These are phyloP conservation scores for Tricholauxania praeusta DNA, from an alignment of 2,888 invertebrate species.

Conservation along the genomic window DNA sequence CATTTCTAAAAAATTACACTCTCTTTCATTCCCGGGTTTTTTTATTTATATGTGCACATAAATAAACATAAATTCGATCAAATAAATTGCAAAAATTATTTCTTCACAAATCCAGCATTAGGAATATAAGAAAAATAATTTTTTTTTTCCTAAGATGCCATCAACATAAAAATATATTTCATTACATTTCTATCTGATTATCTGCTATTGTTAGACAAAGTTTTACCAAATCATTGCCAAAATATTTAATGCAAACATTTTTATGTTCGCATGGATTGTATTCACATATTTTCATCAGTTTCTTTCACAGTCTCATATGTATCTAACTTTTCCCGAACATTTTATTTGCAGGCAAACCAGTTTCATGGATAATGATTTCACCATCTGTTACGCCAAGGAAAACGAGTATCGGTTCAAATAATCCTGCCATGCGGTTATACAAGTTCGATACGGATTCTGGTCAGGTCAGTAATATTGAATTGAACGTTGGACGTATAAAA, in stretches of 20 bases:
- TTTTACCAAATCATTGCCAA: not conserved
- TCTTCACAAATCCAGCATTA: no score
- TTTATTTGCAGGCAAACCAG: constrained; percentile 76
- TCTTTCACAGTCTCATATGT: not conserved
- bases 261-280: not conserved
- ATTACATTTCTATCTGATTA: no score
- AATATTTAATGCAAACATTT: not conserved
- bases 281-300: not conserved
- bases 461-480: constrained; percentile 72
- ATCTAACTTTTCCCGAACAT: not conserved
- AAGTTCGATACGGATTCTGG: constrained; percentile 90
- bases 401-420: constrained; percentile 82
- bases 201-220: no score
- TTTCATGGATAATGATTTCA: constrained; percentile 89
- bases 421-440: constrained; percentile 89
- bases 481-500: constrained; percentile 12
- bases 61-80: no score
- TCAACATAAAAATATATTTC: not conserved
- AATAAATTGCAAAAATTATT: no score
- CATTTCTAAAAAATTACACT: no score
- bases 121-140: no score
- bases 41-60: no score
- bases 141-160: not conserved
- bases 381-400: constrained; percentile 91
- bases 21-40: no score